Evolutionary conservation across 2,888 invertebrate genomes (phyloP), one percentile per base, ranked within the genome.

Genomic region (Amblyjoppa fuscipennis): DNA sequence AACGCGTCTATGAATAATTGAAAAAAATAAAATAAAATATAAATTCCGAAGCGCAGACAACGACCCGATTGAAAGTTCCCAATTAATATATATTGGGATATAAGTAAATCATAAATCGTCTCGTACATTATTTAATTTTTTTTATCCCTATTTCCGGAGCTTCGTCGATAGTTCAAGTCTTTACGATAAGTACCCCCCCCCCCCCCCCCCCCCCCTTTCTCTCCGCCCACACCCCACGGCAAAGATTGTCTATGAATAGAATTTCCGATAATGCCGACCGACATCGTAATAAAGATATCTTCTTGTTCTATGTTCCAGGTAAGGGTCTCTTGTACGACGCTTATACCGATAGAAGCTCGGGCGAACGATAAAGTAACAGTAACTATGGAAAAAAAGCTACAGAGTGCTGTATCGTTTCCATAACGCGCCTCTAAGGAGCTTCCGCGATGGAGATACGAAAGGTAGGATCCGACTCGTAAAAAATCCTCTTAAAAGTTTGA

Each of bases 301-400:
- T 68, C 69, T 11, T 69, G 6, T 28, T 78, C 41, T 69, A 41
- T 78, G 77, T 78, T 78, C n/a, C 77, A 69, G 77, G 77, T 78
- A 78, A 78, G 77, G 45, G 41, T 34, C 20, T 79, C 25, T 61
- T 61, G 28, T 56, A 34, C 61, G 16, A 71, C 28, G 49, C 53
- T n/a, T 20, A 53, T 41, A 53, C 34, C 20, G 20, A 20, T 20
- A 20, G 20, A 20, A 20, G 20, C 66, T 28, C 53, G 34, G 13
- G 61, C 61, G 70, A 34, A 25, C 61, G 78, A 49, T 70, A 71
- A 61, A 79, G 68, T 25, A 61, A 51, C 38, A 25, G 45, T 16
- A 61, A 56, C 34, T 56, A 34, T 53, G 49, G n/a, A 7, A 28
- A 75, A 75, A 45, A 71, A 49, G 59, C n/a, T 61, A 51, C 41